These are phyloP conservation scores for Macrophya annulata DNA, from an alignment of 2,888 invertebrate genomes.

Conservation along the genomic window DNA sequence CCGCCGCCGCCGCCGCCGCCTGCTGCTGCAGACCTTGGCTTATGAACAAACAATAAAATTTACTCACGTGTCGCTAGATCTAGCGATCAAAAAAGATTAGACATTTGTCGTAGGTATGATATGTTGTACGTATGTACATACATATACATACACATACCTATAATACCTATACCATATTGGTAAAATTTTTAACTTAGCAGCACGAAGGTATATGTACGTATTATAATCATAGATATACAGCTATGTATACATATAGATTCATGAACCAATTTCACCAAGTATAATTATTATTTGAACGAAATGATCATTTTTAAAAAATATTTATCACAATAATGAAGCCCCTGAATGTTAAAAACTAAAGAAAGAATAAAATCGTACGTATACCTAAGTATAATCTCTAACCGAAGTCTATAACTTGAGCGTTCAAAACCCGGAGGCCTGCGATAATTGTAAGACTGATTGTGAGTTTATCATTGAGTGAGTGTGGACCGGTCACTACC, in stretches of 20 bases:
- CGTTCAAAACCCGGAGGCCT: conserved; percentile 32
- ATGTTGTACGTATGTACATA: neutral
- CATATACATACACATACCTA: neutral
- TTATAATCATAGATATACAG: too few species aligned
- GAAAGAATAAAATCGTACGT: neutral
- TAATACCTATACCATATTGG: neutral
- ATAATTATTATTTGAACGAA: neutral
- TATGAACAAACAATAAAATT: conserved; percentile 37
- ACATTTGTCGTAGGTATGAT: neutral
- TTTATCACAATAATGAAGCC: neutral
- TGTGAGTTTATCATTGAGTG: conserved; percentile 34
- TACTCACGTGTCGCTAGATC: conserved; percentile 30
- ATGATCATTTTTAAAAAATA: neutral
- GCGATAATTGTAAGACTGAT: conserved; percentile 46
- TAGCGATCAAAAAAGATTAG: conserved; percentile 21
- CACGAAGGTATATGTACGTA: neutral
- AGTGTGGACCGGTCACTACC: conserved; percentile 17
- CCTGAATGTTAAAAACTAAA: neutral
- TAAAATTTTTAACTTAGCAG: neutral
- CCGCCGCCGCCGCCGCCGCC: neutral
- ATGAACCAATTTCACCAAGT: too few species aligned
- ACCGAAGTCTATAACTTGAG: neutral
- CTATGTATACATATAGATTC: too few species aligned
- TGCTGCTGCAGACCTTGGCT: conserved; percentile 39
- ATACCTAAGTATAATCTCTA: neutral